A percentile compares a stretch with the other conserved stretches of the same genome.
These are phyloP conservation scores for Anthopleura xanthogrammica DNA, from an alignment of 92 coral and sea anemone genomes.

Conservation along the genomic window DNA sequence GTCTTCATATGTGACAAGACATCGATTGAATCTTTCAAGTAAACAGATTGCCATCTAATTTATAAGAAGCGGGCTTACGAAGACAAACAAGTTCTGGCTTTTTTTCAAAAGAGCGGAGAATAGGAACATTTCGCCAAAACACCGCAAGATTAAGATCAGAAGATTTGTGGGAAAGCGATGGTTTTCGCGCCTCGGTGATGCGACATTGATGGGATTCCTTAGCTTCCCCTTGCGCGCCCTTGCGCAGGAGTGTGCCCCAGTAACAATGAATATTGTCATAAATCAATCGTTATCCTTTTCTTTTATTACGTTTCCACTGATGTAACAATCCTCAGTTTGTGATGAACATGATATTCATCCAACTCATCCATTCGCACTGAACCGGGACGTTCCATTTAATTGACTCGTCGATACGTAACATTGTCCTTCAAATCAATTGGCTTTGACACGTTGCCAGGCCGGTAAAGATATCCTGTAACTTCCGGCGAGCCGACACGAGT, in stretches of 20 bases:
- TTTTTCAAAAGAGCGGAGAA: background rate
- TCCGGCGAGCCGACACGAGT: slow-evolving; percentile 57
- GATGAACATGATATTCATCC: background rate
- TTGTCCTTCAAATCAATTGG: slow-evolving; percentile 32
- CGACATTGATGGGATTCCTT: slow-evolving; percentile 67
- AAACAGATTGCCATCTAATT: background rate
- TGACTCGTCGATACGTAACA: slow-evolving; percentile 31
- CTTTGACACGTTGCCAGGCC: slow-evolving; percentile 47
- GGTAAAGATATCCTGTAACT: slow-evolving; percentile 32
- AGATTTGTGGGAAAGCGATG: slow-evolving; percentile 18
- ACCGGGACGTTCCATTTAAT: slow-evolving; percentile 26
- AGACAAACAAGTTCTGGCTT: background rate
- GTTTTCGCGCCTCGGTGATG: slow-evolving; percentile 44
- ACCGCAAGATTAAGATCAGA: slow-evolving; percentile 21
- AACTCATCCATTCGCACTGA: slow-evolving; percentile 17
- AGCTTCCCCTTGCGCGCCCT: slow-evolving; percentile 62
- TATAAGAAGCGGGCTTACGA: background rate
- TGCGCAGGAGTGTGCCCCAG: background rate
- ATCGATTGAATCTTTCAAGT: background rate
- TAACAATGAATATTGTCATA: background rate
- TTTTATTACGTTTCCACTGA: background rate
- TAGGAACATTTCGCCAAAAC: background rate
- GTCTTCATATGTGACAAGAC: background rate
- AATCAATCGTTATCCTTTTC: slow-evolving; percentile 1
- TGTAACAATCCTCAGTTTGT: background rate